These are phyloP conservation scores for Mallotus villosus DNA, from an alignment of 2,797 vertebrate genomes.

Conservation along the genomic window DNA sequence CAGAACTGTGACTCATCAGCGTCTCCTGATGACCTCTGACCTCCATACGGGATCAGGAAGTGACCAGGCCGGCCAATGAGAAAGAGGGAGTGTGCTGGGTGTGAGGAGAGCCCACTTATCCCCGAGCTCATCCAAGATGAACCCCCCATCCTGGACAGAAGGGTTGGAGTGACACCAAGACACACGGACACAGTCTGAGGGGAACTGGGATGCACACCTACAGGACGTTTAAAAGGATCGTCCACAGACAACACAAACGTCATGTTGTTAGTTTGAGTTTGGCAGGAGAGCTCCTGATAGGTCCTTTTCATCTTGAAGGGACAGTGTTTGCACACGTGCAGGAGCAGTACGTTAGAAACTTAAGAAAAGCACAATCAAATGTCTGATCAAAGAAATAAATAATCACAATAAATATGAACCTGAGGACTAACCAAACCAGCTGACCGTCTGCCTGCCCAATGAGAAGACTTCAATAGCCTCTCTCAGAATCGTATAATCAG, in stretches of 20 bases:
- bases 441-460: constrained; percentile 32
- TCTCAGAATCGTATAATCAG: constrained; percentile 42
- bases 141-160: too few species aligned
- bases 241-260: too few species aligned
- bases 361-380: constrained; percentile 54
- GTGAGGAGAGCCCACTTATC: too few species aligned
- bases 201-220: too few species aligned
- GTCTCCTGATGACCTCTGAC: constrained; percentile 40
- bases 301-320: constrained; percentile 27
- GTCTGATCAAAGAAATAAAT: constrained; percentile 74
- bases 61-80: constrained; percentile 34
- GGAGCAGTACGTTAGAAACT: constrained; percentile 50
- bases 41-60: constrained; percentile 12
- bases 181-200: too few species aligned
- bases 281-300: too few species aligned
- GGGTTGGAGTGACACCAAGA: too few species aligned
- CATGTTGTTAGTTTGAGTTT: too few species aligned
- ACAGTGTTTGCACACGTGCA: constrained; percentile 49
- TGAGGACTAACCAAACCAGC: constrained; percentile 68
- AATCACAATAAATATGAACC: constrained; percentile 75
- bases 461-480: constrained; percentile 18
- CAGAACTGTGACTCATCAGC: constrained; percentile 37
- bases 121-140: too few species aligned
- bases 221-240: too few species aligned
- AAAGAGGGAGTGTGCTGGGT: constrained; percentile 1